A percentile compares a stretch with the other conserved stretches of the same genome.
Conservation (phyloP, 1,140 invertebrate genomes). For the Zaprionus africanus region DNA sequence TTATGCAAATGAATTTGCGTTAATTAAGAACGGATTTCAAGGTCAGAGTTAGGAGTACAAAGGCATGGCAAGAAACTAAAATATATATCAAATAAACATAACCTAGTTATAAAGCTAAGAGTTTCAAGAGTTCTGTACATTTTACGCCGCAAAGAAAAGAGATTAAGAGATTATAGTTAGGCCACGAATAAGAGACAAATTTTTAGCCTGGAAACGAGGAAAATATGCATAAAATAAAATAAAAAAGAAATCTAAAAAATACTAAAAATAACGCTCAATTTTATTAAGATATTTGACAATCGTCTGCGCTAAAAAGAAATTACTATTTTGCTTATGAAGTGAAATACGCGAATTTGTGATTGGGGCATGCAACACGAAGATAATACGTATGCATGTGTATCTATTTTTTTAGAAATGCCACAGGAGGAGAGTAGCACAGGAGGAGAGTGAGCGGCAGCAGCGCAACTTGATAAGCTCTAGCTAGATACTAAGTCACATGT, state of each 20-base stretch:
- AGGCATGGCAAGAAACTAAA: neutral
- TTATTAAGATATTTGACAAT: slow-evolving; percentile 54
- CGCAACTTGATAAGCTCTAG: slow-evolving; percentile 16
- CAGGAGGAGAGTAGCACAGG: neutral
- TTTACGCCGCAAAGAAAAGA: neutral
- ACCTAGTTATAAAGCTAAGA: neutral
- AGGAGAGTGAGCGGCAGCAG: neutral
- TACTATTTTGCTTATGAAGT: slow-evolving; percentile 50
- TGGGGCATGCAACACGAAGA: neutral
- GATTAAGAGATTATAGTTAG: slow-evolving; percentile 23
- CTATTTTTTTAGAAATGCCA: slow-evolving; percentile 36
- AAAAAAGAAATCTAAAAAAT: neutral
- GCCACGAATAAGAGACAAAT: slow-evolving; percentile 27
- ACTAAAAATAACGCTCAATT: slow-evolving; percentile 18
- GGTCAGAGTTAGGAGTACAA: neutral
- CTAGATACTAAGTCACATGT: neutral
- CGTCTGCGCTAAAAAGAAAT: slow-evolving; percentile 41
- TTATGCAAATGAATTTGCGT: slow-evolving; percentile 11
- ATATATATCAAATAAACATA: neutral
- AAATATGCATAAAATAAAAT: slow-evolving; percentile 2
- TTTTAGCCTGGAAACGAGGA: slow-evolving; percentile 11
- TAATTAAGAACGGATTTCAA: neutral
- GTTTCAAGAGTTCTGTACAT: neutral
- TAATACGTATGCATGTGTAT: slow-evolving; percentile 7
- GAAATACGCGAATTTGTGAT: slow-evolving; percentile 47